Conservation (phyloP, 2,888 invertebrate genomes). For the Rhodophaea formosa region DNA sequence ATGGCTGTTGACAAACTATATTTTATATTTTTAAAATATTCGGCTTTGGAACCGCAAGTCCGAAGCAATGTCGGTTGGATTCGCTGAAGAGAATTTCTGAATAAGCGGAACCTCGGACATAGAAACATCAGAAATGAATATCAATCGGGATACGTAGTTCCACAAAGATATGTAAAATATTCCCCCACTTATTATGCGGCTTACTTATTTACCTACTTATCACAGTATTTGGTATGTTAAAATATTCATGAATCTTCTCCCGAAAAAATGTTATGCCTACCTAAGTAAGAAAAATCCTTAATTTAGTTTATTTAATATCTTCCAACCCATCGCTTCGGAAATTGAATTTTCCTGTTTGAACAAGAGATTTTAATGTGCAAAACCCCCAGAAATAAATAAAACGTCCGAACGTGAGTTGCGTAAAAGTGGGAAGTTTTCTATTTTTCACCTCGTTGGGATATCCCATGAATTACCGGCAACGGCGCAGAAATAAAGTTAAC, state of each 20-base stretch:
- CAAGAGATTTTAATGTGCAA: slow-evolving; percentile 4
- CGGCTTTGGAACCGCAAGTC: not conserved
- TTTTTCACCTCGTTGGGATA: slow-evolving; percentile 9
- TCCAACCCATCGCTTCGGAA: slow-evolving; percentile 1
- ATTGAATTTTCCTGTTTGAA: slow-evolving; percentile 1
- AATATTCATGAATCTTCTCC: slow-evolving; percentile 11
- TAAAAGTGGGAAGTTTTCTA: not conserved
- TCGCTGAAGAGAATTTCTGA: slow-evolving; percentile 7
- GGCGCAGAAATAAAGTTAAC: slow-evolving; percentile 7
- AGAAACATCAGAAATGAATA: slow-evolving; percentile 6
- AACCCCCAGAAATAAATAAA: not conserved
- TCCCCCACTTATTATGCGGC: slow-evolving; percentile 6
- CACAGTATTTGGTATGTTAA: slow-evolving; percentile 10
- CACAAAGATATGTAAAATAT: slow-evolving; percentile 7
- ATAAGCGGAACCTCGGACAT: not conserved
- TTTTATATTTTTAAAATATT: not conserved
- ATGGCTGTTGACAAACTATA: not conserved
- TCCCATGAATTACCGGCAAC: not conserved
- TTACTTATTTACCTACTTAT: slow-evolving; percentile 8
- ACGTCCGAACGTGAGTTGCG: not conserved
- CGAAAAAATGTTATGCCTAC: slow-evolving; percentile 1
- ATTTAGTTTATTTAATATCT: slow-evolving; percentile 9
- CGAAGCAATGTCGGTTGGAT: not conserved
- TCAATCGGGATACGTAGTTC: not conserved
- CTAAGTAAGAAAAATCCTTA: not conserved